A percentile compares a stretch with the other conserved stretches of the same genome.
Conservation (phyloP, 2,797 vertebrate species). For the Leptatherina wallacei region DNA sequence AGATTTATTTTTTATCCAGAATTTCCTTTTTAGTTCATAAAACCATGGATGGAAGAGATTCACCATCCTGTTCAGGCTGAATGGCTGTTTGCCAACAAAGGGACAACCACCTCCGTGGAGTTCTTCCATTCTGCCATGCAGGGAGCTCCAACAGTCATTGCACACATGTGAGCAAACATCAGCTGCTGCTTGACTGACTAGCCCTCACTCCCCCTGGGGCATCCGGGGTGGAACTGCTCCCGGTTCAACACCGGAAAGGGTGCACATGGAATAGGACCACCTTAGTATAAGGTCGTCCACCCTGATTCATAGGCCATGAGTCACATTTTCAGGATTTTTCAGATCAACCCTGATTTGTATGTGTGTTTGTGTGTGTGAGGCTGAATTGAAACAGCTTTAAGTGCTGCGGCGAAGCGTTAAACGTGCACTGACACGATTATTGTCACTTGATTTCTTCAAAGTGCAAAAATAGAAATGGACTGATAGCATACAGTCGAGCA, state of each 20-base stretch:
- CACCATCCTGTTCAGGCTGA: slow-evolving; percentile 26
- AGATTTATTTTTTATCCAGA: no score
- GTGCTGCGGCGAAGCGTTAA: slow-evolving; percentile 54
- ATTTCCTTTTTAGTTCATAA: background rate
- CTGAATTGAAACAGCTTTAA: slow-evolving; percentile 42
- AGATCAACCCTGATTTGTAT: background rate
- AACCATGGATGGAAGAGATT: slow-evolving; percentile 15
- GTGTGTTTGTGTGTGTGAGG: background rate
- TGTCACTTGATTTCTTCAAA: slow-evolving; percentile 62
- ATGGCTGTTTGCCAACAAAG: slow-evolving; percentile 35
- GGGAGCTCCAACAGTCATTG: slow-evolving; percentile 26
- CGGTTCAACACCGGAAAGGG: slow-evolving; percentile 32
- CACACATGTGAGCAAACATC: slow-evolving; percentile 54
- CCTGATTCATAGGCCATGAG: slow-evolving; percentile 2
- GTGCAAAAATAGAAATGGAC: slow-evolving; percentile 46
- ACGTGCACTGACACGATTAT: slow-evolving; percentile 59
- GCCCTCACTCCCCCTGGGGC: slow-evolving; percentile 29
- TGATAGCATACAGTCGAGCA: slow-evolving; percentile 5
- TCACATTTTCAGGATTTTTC: background rate
- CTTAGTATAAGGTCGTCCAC: slow-evolving; percentile 19
- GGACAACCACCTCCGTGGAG: background rate
- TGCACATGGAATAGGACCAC: slow-evolving; percentile 13
- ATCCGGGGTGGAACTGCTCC: slow-evolving; percentile 23
- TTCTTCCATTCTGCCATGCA: slow-evolving; percentile 4
- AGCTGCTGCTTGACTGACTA: slow-evolving; percentile 59